phyloP scores from a whole-genome alignment of 2,888 invertebrate genomes.

The Epiblema foenella region DNA sequence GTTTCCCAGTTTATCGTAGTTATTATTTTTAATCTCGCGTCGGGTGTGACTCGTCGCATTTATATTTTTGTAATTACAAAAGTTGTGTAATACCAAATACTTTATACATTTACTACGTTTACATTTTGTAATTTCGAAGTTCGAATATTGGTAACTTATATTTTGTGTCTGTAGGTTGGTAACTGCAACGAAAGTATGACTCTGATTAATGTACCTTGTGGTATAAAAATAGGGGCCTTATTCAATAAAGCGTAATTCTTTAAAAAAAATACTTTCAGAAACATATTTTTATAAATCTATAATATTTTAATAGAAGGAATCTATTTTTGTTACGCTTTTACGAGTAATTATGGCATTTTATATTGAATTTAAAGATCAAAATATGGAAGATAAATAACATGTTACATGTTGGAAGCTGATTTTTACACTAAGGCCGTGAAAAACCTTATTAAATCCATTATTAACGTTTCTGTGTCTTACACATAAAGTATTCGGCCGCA shows the following conservation, averaged over 20 bases:
- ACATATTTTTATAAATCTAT: constrained; percentile 70
- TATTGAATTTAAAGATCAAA: constrained; percentile 58
- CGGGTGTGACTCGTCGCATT: constrained; percentile 77
- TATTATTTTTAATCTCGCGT: constrained; percentile 63
- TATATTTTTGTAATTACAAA: constrained; percentile 66
- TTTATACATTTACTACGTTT: constrained; percentile 72
- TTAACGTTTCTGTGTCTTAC: neutral
- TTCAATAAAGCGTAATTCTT: constrained; percentile 60
- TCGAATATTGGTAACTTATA: constrained; percentile 73
- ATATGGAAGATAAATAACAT: constrained; percentile 47
- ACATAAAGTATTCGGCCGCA: neutral
- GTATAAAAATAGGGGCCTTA: constrained; percentile 78
- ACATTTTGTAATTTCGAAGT: constrained; percentile 69
- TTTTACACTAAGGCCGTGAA: constrained; percentile 9
- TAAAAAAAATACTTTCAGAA: constrained; percentile 63
- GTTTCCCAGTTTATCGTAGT: constrained; percentile 64
- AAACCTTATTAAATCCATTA: neutral
- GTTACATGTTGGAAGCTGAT: constrained; percentile 38
- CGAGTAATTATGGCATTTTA: constrained; percentile 65
- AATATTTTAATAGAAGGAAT: constrained; percentile 69
- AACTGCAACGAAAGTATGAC: constrained; percentile 66
- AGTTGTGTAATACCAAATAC: constrained; percentile 83
- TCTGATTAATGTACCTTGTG: constrained; percentile 60
- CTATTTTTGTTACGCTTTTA: constrained; percentile 83
- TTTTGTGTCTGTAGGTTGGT: constrained; percentile 64